phyloP scores from a whole-genome alignment of 2,888 invertebrate species.

The Biston betularia region DNA sequence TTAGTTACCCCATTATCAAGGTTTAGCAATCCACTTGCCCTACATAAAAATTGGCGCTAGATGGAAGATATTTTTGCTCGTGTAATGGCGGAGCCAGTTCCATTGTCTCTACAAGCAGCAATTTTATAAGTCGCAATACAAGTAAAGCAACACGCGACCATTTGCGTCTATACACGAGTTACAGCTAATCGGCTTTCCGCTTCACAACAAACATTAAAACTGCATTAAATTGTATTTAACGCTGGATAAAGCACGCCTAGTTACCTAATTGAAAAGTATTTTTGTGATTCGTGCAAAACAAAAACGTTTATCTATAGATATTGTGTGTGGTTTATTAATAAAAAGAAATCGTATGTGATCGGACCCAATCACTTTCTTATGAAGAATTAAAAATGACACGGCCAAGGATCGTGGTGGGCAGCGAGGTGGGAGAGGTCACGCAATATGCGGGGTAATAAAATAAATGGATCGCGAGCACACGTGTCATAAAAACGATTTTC shows the following conservation, averaged over 20 bases:
- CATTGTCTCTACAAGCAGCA: constrained; percentile 67
- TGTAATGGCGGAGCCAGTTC: constrained; percentile 58
- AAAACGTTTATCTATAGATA: constrained; percentile 53
- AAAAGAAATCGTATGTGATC: constrained; percentile 37
- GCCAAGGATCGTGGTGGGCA: constrained; percentile 60
- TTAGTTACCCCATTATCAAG: constrained; percentile 32
- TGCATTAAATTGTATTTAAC: constrained; percentile 80
- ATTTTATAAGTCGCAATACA: constrained; percentile 67
- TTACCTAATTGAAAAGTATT: constrained; percentile 72
- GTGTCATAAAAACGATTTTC: constrained; percentile 44
- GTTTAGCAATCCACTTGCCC: constrained; percentile 57
- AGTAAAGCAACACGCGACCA: constrained; percentile 62
- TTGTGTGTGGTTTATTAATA: constrained; percentile 30
- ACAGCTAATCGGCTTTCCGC: constrained; percentile 68
- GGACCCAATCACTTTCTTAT: constrained; percentile 50
- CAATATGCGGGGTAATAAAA: constrained; percentile 52
- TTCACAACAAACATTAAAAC: constrained; percentile 78
- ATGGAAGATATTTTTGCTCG: constrained; percentile 60
- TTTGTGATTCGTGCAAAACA: constrained; percentile 60
- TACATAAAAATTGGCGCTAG: constrained; percentile 62
- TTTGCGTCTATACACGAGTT: constrained; percentile 57
- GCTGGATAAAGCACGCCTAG: constrained; percentile 65
- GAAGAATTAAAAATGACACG: constrained; percentile 73
- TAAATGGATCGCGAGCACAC: constrained; percentile 67
- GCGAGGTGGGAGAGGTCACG: constrained; percentile 65